Evolutionary conservation across 2,797 vertebrate genomes (phyloP), one percentile per base, ranked within the genome.

Genomic region (Coranthus polyacanthus): DNA sequence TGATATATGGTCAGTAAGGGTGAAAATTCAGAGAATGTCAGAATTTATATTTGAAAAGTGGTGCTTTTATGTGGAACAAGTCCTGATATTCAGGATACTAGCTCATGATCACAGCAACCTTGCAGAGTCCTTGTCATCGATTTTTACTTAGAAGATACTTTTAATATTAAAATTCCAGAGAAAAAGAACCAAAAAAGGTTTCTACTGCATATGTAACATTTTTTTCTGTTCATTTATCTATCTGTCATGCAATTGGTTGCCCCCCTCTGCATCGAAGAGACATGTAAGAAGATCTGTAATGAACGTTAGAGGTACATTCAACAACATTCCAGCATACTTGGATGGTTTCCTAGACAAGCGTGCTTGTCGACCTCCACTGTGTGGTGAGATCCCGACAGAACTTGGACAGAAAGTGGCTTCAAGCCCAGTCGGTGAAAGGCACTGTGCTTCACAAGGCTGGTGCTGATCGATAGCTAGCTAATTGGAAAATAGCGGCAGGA

Each of bases 401-500:
- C 67, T 77, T 55, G 41, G 55, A 77, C 57, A 56, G 69, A 73
- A 73, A 83, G 79, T 86, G 86, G 83, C 83, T 75, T 72, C 38
- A 22, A 82, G 85, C 79, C 77, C 71, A 85, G 71, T 77, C 43
- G 17, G 74, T 46, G 71, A 84, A 57, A 82, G 75, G 66, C 72
- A 63, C 69, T 32, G 67, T 12, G 71, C 37, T 29, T 76, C 76
- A 49, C 70, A 77, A 74, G 75, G 24, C 53, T 63, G 56, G 72
- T 47, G 66, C 83, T 78, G 83, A 91, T 92, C 89, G 38, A 91
- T 90, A 79, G 63, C 6, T 24, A 73, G 81, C 88, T 91, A 91
- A 91, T 91, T 89, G 90, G 84, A 90, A 91, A 90, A 87, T 83
- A 86, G 87, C 62, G 34, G 53, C 77, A 89, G 90, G 90, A 91